These are phyloP conservation scores for Dysmachus trigonus DNA, from an alignment of 2,888 invertebrate species.

Conservation along the genomic window DNA sequence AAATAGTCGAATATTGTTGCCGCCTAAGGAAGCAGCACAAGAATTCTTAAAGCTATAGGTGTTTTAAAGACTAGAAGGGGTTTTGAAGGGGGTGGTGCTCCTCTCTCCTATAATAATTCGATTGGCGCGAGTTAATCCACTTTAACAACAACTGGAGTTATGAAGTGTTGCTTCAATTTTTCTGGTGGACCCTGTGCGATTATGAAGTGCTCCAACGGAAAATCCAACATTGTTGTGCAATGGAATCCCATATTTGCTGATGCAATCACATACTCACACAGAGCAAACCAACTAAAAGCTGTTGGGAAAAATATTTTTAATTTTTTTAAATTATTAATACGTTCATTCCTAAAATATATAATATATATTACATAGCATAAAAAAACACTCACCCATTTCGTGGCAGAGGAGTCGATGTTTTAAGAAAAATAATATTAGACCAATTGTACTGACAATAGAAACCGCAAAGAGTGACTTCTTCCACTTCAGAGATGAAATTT, in stretches of 20 bases:
- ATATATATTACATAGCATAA: no score
- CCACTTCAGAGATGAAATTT: constrained; percentile 68
- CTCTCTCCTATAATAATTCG: background rate
- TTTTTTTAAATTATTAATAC: background rate
- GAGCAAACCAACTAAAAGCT: constrained; percentile 96
- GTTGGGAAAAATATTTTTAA: constrained; percentile 52
- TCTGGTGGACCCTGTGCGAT: constrained; percentile 71
- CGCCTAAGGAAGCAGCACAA: background rate
- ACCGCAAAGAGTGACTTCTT: constrained; percentile 81
- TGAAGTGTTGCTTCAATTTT: constrained; percentile 58
- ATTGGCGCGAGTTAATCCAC: constrained; percentile 6
- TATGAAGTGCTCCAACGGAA: constrained; percentile 82
- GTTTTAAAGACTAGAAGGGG: constrained; percentile 24
- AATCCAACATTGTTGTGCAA: constrained; percentile 85
- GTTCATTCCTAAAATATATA: background rate
- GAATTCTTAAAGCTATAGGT: constrained; percentile 34
- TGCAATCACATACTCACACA: constrained; percentile 92
- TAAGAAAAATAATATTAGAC: constrained; percentile 86
- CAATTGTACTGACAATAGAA: constrained; percentile 81
- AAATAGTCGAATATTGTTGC: background rate
- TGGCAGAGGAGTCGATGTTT: constrained; percentile 89
- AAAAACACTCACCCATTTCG: constrained; percentile 78
- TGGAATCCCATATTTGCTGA: constrained; percentile 94
- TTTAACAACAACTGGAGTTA: background rate
- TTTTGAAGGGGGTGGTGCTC: background rate